Evolutionary conservation across 2,888 invertebrate genomes (phyloP), one percentile per base, ranked within the genome.

Genomic region (Gandaritis pyraliata): DNA sequence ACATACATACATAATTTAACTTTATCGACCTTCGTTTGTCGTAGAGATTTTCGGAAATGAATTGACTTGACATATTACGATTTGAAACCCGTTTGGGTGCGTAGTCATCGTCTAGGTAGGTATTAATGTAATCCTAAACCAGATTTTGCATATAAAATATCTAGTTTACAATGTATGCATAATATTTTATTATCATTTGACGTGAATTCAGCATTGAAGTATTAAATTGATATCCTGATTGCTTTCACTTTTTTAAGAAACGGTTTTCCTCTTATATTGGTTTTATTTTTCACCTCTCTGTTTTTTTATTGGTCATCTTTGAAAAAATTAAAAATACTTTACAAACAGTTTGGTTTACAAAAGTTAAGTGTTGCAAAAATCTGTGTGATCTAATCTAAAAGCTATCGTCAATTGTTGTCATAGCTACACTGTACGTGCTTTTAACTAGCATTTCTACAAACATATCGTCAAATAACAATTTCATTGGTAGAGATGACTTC

Each of bases 11-110:
- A 33, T 33, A 33, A 33, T 33, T 33, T 33, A 7, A 30, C 36
- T 55, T 58, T 51, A 58, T 64, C 15, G 23, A 6, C 50, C 55
- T 50, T 55, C 13, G n/a, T 15, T 15, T 8, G 23, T 23, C 33
- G 59, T 48, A 55, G 43, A 51, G 54, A 61, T 61, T 62, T 64
- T 54, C 36, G 53, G 50, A 61, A 38, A 54, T 45, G 45, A 50
- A 39, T 53, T 57, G 12, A 48, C 16, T 56, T 56, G 30, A 33
- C 18, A 39, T 18, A 45, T 48, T 57, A 36, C 33, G 30, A 51
- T 36, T 53, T 23, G 16, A 58, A 58, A 54, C 58, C 39, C 15
- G 57, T 58, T 54, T 49, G 11, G 11, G 23, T 54, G 53, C 53
- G 53, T 49, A 39, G 11, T 36, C 47, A n/a, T 38, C 18, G 38